Evolutionary conservation across 2,888 invertebrate species (phyloP), one percentile per base, ranked within the genome.

Genomic region (Sesia apiformis): DNA sequence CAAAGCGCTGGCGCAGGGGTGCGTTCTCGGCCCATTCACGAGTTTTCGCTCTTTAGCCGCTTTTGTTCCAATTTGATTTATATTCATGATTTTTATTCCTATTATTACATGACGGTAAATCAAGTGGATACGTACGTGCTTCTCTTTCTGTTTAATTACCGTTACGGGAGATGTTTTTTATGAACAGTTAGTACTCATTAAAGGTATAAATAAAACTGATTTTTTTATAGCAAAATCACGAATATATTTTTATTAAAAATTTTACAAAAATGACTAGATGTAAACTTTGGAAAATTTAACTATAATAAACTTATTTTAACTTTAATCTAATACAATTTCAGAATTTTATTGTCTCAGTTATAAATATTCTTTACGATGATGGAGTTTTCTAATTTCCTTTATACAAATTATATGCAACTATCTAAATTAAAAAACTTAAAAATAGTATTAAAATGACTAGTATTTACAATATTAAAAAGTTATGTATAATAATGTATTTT

Each of bases 41-140:
- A 86, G 78, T 87, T 84, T 85, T 87, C 86, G 87, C 86, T 89
- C 85, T 89, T 88, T 89, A 88, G 76, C 74, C 65, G 61, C 66
- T 73, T 79, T 89, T 89, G 88, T 89, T 84, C 86, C 79, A 73
- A 78, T 88, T 86, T 88, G 89, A 89, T 89, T 88, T 89, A 89
- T 88, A 89, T 89, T 89, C 88, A 89, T 89, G 78, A 74, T 73
- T 70, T 72, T 76, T 75, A 74, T 79, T 82, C 73, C 75, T 84
- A 86, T 84, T 85, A 83, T 86, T 81, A 81, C 68, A 68, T 61
- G 67, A 69, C 76, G 77, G 74, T 79, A 81, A 84, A 86, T 85
- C 86, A 86, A 78, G 81, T 84, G 83, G 71, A 66, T 74, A 68
- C 46, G 6, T 40, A 4, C 46, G 6, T 40, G 3, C 46, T 67